Evolutionary conservation across 1,140 invertebrate species (phyloP), one percentile per base, ranked within the genome.

Genomic region (Elymnias hypermnestra): DNA sequence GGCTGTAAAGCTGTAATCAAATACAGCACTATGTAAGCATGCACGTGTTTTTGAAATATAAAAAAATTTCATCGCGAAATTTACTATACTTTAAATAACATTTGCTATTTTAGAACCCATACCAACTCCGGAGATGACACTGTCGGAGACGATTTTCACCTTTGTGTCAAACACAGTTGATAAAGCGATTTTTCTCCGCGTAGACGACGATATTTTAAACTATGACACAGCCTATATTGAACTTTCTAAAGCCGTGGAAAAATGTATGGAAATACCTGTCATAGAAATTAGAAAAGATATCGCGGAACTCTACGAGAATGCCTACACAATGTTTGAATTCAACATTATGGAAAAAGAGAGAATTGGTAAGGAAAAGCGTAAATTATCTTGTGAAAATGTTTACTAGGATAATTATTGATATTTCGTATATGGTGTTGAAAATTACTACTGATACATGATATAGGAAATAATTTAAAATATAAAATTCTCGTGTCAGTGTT

Each of bases 201-300:
- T 82, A 0, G 63, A 75, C 21, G 75, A 83, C 1, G 29, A 18
- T 2, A 26, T 52, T 2, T 29, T 85, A 0, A 53, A 52, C 3
- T 85, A 78, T 22, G 82, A 85, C 40, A 72, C 71, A 1, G 78
- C 78, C 1, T 85, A 82, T 14, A 65, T 83, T 3, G 82, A 83
- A 25, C 58, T 85, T 0, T 43, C 28, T 18, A 77, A 72, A 33
- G 65, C 65, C 5, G 75, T 83, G 0, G 81, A 85, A 42, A 50
- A 58, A 38, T 74, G 78, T 1, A 85, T 85, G 78, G 81, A 85
- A 39, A 64, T 83, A 26, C 73, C 81, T 2, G 78, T 85, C 0
- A 60, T 60, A 3, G 78, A 74, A 8, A 72, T 85, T 10, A 61
- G 53, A 28, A 51, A 62, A 29, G 82, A 85, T 23, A 85, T 85